phyloP scores from a whole-genome alignment of 1,140 invertebrate genomes.

The Wasmannia auropunctata region DNA sequence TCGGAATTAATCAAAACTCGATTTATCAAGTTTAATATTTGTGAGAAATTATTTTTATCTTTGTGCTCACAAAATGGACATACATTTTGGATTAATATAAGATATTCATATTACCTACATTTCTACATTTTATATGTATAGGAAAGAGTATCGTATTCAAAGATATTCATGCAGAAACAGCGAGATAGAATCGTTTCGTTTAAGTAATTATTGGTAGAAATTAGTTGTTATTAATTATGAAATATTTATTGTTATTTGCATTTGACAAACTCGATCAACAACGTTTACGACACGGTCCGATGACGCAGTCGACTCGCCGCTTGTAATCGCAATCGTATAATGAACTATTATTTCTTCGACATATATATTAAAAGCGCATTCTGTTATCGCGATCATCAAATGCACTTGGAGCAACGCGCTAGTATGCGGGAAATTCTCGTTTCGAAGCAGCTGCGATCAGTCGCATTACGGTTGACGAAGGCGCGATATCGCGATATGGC shows the following conservation, averaged over 20 bases:
- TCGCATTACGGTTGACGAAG: neutral
- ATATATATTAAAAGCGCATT: neutral
- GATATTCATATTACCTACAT: neutral
- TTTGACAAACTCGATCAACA: neutral
- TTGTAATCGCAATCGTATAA: neutral
- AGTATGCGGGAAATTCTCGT: neutral
- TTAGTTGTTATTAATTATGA: neutral
- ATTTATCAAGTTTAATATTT: neutral
- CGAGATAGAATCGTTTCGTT: neutral
- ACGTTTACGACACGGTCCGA: neutral
- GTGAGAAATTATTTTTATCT: neutral
- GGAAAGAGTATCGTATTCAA: neutral
- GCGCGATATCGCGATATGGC: neutral
- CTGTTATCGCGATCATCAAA: conserved; percentile 16
- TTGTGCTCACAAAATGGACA: neutral
- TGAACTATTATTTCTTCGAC: conserved; percentile 32
- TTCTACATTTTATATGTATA: neutral
- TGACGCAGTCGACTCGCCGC: neutral
- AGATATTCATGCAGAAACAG: too few relatives aligned
- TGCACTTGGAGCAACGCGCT: neutral
- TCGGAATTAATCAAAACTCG: neutral
- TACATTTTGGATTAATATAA: neutral
- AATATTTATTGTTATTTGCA: neutral
- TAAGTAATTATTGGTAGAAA: neutral
- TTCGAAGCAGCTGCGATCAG: neutral